Evolutionary conservation across 2,113 vertebrate species (phyloP).

Genomic region (Salvator merianae): DNA sequence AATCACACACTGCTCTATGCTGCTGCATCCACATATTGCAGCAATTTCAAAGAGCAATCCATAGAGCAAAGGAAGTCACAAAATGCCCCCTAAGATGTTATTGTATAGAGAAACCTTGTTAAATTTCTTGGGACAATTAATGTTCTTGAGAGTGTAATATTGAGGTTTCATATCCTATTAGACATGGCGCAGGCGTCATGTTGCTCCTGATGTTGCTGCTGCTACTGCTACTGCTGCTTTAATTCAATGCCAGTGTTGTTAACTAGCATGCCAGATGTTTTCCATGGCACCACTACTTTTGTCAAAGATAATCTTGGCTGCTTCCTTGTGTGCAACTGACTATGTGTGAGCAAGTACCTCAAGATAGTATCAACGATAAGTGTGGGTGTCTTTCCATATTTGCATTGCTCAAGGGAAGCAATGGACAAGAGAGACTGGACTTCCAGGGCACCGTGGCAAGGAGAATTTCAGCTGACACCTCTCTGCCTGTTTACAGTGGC

Average conservation of each 20-base stretch:
- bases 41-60: constrained; percentile 24
- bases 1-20: not conserved
- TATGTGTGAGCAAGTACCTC: constrained; percentile 9
- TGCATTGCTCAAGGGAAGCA: not conserved
- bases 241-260: constrained; percentile 45
- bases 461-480: not conserved
- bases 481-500: not conserved
- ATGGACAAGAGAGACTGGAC: not conserved
- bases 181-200: constrained; percentile 74
- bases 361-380: constrained; percentile 23
- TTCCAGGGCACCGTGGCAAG: not conserved
- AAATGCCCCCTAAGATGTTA: constrained; percentile 7
- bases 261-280: constrained; percentile 63
- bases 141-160: constrained; percentile 36
- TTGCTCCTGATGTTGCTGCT: constrained; percentile 41
- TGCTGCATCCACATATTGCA: constrained; percentile 27
- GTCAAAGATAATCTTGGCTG: constrained; percentile 59
- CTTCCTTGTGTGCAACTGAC: constrained; percentile 40
- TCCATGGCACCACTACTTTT: constrained; percentile 55
- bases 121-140: not conserved
- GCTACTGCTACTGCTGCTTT: constrained; percentile 9
- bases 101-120: constrained; percentile 26
- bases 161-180: constrained; percentile 52
- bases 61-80: not conserved
- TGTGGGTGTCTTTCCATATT: constrained; percentile 8